Conservation (phyloP, 2,113 vertebrate genomes). For the Lophura nycthemera region DNA sequence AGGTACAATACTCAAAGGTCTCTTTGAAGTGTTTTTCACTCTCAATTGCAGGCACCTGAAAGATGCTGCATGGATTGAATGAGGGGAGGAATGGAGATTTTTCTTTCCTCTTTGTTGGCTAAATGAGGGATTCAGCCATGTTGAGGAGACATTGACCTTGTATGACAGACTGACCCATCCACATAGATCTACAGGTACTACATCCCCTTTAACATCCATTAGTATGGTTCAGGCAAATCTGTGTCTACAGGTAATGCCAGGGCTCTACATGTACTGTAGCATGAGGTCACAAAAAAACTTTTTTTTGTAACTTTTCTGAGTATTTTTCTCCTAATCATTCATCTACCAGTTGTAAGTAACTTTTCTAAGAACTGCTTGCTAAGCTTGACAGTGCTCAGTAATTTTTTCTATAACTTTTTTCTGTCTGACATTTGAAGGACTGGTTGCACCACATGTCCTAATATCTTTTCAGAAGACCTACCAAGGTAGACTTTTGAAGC, state of each 20-base stretch:
- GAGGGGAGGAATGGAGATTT: background rate
- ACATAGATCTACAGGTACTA: background rate
- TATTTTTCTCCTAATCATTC: too few species aligned
- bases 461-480: background rate
- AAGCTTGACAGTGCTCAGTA: background rate
- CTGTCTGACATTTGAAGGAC: background rate
- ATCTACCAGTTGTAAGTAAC: too few species aligned
- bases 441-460: background rate
- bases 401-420: background rate
- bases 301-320: too few species aligned
- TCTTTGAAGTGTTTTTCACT: background rate
- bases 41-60: background rate
- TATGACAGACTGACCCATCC: background rate
- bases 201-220: background rate
- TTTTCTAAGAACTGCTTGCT: background rate
- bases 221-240: background rate
- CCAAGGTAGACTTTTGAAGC: background rate
- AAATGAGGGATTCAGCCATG: background rate
- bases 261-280: background rate
- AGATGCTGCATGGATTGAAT: background rate
- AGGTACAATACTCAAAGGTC: background rate
- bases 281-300: background rate
- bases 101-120: background rate
- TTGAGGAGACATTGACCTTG: background rate
- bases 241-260: background rate